Conservation (phyloP, 2,797 vertebrate genomes). For the Hyperoplus lanceolatus region DNA sequence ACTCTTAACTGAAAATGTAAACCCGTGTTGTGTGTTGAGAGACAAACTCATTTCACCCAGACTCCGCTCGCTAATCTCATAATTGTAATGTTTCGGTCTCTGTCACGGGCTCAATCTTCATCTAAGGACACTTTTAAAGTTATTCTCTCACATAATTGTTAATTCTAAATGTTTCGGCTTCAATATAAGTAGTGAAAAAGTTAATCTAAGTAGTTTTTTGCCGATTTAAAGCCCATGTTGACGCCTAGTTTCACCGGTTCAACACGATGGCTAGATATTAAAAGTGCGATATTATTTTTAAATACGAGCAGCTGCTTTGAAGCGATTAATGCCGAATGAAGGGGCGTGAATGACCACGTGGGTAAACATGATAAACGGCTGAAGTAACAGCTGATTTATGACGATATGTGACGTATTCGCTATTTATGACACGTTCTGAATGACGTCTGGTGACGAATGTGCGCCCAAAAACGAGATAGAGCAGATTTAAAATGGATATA, state of each 20-base stretch:
- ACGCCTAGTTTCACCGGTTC: accelerated
- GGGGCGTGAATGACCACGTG: not conserved
- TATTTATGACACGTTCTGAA: not conserved
- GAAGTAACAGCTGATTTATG: not conserved
- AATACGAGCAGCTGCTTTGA: not conserved
- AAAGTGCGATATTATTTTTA: not conserved
- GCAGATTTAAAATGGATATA: too few relatives aligned
- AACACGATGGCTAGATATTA: too few relatives aligned
- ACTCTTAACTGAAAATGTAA: too few relatives aligned
- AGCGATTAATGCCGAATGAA: not conserved
- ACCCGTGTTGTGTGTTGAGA: too few relatives aligned
- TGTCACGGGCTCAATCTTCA: accelerated
- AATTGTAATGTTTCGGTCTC: not conserved
- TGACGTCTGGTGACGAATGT: not conserved
- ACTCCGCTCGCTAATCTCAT: not conserved
- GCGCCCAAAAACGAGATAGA: too few relatives aligned
- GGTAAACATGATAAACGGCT: not conserved
- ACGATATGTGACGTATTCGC: too few relatives aligned
- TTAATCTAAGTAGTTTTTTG: too few relatives aligned
- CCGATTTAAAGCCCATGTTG: not conserved
- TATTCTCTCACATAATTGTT: accelerated
- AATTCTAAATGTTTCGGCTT: not conserved
- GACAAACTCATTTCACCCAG: not conserved
- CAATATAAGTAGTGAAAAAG: too few relatives aligned
- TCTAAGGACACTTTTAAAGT: too few relatives aligned